These are phyloP conservation scores for Homarus gammarus DNA, from an alignment of 2,888 invertebrate genomes.

Conservation along the genomic window DNA sequence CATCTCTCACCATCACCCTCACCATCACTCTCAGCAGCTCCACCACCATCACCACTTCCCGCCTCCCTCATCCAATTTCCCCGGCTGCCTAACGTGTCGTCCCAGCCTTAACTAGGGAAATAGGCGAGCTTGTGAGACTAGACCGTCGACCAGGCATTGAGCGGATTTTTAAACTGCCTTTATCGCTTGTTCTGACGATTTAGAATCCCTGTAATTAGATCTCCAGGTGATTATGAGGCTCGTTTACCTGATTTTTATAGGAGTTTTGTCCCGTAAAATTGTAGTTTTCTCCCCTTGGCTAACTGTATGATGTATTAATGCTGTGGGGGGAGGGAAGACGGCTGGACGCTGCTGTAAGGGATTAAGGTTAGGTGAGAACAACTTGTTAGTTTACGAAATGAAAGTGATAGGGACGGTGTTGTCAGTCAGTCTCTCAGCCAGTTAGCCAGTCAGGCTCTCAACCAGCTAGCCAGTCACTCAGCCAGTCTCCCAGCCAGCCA, in stretches of 20 bases:
- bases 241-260: not conserved
- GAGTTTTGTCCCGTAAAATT: too few relatives aligned
- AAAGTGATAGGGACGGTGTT: not conserved
- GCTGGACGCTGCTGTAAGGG: too few relatives aligned
- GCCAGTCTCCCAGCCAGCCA: too few relatives aligned
- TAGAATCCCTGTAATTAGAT: not conserved
- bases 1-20: not conserved
- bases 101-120: not conserved
- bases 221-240: not conserved
- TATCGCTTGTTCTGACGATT: not conserved
- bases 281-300: too few relatives aligned
- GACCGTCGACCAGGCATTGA: not conserved
- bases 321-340: too few relatives aligned
- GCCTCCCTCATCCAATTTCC: constrained; percentile 6
- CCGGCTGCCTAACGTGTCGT: not conserved
- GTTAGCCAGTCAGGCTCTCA: too few relatives aligned
- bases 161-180: not conserved
- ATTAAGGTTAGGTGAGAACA: too few relatives aligned
- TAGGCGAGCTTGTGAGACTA: not conserved
- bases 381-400: not conserved
- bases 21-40: not conserved
- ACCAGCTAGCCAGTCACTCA: too few relatives aligned
- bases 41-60: too few relatives aligned
- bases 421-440: too few relatives aligned
- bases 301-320: too few relatives aligned